phyloP scores from a whole-genome alignment of 2,797 vertebrate genomes.

The Todus mexicanus region DNA sequence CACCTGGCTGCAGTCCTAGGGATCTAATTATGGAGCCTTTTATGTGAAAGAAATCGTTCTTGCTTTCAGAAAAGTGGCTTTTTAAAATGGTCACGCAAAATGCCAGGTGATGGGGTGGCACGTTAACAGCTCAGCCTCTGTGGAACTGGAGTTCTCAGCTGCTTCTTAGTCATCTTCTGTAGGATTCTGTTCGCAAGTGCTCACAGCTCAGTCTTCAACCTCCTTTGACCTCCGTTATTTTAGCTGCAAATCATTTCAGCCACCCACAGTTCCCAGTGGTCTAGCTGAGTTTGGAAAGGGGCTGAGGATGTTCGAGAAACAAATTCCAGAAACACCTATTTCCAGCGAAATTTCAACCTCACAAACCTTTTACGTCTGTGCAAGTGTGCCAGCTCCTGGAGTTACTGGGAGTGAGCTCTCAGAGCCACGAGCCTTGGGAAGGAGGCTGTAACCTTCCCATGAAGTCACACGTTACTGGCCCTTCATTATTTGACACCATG shows the following conservation, averaged over 20 bases:
- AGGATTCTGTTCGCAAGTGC: not conserved
- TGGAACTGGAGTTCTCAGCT: not conserved
- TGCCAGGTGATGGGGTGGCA: not conserved
- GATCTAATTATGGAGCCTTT: conserved; percentile 35
- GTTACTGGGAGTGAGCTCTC: not conserved
- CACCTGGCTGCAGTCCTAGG: conserved; percentile 11
- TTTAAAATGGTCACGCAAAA: not conserved
- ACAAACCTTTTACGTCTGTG: not conserved
- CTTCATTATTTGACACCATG: not conserved
- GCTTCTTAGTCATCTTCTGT: not conserved
- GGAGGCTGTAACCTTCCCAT: not conserved
- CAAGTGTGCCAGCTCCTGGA: not conserved
- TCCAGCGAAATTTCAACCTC: not conserved
- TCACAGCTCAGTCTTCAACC: not conserved
- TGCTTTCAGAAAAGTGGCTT: not conserved
- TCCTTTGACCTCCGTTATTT: not conserved
- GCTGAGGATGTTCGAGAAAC: not conserved
- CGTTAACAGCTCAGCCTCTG: not conserved
- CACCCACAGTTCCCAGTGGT: not conserved
- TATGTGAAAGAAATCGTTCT: conserved; percentile 8
- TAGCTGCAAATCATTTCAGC: not conserved
- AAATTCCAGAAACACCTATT: not conserved
- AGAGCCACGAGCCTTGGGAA: not conserved
- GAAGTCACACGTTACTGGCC: not conserved
- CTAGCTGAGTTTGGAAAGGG: not conserved